phyloP scores from a whole-genome alignment of 2,113 vertebrate species.

The Ptyas mucosa region DNA sequence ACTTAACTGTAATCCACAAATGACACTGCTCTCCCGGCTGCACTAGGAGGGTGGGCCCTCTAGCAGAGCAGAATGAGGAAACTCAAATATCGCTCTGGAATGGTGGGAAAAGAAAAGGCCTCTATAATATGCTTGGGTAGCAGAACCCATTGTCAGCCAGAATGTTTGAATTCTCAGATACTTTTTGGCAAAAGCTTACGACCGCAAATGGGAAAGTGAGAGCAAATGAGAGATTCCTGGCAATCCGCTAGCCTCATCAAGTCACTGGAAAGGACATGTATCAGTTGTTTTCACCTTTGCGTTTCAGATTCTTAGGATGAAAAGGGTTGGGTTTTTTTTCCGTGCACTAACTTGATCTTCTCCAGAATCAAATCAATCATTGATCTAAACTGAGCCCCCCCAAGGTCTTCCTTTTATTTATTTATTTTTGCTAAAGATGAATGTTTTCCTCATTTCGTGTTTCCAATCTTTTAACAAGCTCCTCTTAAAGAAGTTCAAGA shows the following conservation, averaged over 20 bases:
- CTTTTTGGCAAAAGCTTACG: neutral
- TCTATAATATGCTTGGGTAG: constrained; percentile 1
- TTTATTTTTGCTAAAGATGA: neutral
- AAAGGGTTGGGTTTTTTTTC: neutral
- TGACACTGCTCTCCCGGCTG: neutral
- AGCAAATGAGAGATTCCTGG: neutral
- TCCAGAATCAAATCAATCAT: neutral
- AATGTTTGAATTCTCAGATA: constrained; percentile 8
- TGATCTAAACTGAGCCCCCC: neutral
- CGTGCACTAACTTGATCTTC: neutral
- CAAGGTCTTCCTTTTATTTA: neutral
- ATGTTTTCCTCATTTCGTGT: neutral
- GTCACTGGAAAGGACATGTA: neutral
- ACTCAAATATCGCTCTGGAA: constrained; percentile 16
- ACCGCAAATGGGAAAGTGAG: neutral
- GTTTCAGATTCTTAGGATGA: neutral
- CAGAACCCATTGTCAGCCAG: neutral
- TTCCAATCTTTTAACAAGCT: neutral
- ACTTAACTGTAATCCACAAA: neutral
- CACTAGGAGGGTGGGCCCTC: neutral
- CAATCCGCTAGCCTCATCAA: neutral
- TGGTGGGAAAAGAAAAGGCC: neutral
- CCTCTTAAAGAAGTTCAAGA: neutral
- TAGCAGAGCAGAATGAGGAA: neutral
- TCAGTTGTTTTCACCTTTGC: neutral